Evolutionary conservation across 2,888 invertebrate genomes (phyloP), one percentile per base, ranked within the genome.

Genomic region (Tenthredo amoena): DNA sequence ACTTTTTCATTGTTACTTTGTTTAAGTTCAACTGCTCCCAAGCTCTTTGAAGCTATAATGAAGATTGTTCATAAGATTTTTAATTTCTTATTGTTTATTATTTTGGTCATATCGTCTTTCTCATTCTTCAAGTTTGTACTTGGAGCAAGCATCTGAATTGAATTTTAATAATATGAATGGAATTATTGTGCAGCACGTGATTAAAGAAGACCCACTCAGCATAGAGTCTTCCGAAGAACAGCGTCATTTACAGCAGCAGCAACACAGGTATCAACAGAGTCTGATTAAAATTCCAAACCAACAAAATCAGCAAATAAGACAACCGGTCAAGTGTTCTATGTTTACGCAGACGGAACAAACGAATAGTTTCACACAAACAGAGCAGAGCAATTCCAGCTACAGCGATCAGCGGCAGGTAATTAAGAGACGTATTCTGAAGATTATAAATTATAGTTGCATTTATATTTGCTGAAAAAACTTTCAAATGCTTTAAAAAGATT

Each of bases 291-390:
- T 87, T 87, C 88, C 87, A 37, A 68, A 89, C 89, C 87, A 87
- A 86, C 90, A 92, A 90, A 90, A 88, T 85, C 90, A 91, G 86
- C 89, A 90, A 72, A 89, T 91, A 37, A 90, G 91, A 87, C 89
- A 89, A 88, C 90, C 90, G 62, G 89, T 92, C 87, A 92, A 92
- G 91, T 92, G 91, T 92, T 92, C 92, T 90, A 93, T 93, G 93
- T 92, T 92, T 88, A 91, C 92, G 85, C 93, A 92, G 91, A 92
- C 92, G 43, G 92, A 93, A 88, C 91, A 91, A 87, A 90, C 90
- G 40, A 92, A 92, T 86, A 93, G 91, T 89, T 92, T 92, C 84
- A 91, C 90, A 86, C 92, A 92, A 86, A 92, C 92, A 84, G 92
- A 93, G 88, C 92, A 91, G 87, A 93, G 91, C 82, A 92, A 92